Evolutionary conservation across 2,113 vertebrate species (phyloP), one percentile per base, ranked within the genome.

Genomic region (Nibea albiflora): DNA sequence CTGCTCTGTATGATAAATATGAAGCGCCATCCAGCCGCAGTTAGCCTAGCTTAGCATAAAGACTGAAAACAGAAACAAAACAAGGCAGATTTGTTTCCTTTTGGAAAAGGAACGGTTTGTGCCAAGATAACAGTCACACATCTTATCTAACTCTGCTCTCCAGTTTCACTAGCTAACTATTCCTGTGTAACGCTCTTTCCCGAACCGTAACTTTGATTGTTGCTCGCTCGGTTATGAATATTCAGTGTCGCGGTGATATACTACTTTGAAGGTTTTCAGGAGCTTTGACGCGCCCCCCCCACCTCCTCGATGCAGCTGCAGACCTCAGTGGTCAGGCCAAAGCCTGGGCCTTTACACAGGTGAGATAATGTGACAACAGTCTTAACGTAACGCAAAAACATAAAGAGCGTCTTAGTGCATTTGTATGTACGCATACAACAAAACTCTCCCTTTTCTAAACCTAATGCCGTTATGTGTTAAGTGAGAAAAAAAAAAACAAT

Each of bases 391-490:
- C 19, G 81, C 60, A 35, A 73, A 31, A 73, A 78, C 28, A 19
- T 57, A 83, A 75, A 73, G 53, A 83, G 61, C 22, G 46, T 61
- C 50, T 80, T 85, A 91, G 92, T 92, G 92, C 92, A 93, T 90
- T 91, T 81, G 47, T n/a, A 82, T 69, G 87, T 31, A 73, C 1
- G 35, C 64, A 86, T 74, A 85, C 44, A 83, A 80, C 24, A 52
- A 22, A 83, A 61, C 1, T 35, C 71, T 94, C 93, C 94, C 93
- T 93, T 95, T 94, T 88, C 72, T 68, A 86, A 86, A 84, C 22
- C 31, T 83, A 93, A 92, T 92, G 90, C 91, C 90, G 76, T 78
- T 63, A 81, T 39, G 12, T 50, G 22, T 65, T 22, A 46, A 20
- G 10, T 11, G 64, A 44, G 22, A 1, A 57, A 49, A 15, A 26